Evolutionary conservation across 2,797 vertebrate species (phyloP), one percentile per base, ranked within the genome.

Genomic region (Leuciscus waleckii): DNA sequence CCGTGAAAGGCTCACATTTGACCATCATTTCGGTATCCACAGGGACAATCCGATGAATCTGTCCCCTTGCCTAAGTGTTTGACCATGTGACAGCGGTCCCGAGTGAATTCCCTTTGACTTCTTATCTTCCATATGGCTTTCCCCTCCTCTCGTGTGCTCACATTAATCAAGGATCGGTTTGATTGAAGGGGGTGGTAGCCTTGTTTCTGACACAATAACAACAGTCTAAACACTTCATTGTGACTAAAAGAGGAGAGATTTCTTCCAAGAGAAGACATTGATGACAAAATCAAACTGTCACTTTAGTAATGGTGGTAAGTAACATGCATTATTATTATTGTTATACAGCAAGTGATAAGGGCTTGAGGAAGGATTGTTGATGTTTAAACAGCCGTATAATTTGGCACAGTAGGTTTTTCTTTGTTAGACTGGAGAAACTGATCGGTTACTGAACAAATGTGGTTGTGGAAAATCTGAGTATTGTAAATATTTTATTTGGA

Each of bases 161-260:
- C 37, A 43, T 75, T 61, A 70, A 69, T 56, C 46, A 37, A 71
- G 78, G 76, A 90, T 77, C 89, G 67, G 0, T 46, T 87, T 88
- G 87, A 89, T 87, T 91, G 88, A 88, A 89, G 92, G 92, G 93
- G 92, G 90, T 79, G 92, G 91, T 82, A 90, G 29, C 90, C 91
- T 83, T 79, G 75, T 83, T 90, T 84, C 86, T 89, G 80, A 81
- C 90, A 87, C 32, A 79, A 89, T 61, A 26, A 73, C 37, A 37
- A 46, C 88, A 75, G 83, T 87, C 89, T 82, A 89, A 93, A 86
- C 93, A 91, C 93, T 93, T 95, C 89, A 90, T 92, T 89, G 88
- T 90, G 91, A 91, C 91, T 92, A 93, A 85, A 89, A 88, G 90
- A 86, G 91, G 90, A 92, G 91, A 91, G 87, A 87, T 88, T 87